These are phyloP conservation scores for Lordiphosa fenestrarum DNA, from an alignment of 2,888 invertebrate genomes.

Conservation along the genomic window DNA sequence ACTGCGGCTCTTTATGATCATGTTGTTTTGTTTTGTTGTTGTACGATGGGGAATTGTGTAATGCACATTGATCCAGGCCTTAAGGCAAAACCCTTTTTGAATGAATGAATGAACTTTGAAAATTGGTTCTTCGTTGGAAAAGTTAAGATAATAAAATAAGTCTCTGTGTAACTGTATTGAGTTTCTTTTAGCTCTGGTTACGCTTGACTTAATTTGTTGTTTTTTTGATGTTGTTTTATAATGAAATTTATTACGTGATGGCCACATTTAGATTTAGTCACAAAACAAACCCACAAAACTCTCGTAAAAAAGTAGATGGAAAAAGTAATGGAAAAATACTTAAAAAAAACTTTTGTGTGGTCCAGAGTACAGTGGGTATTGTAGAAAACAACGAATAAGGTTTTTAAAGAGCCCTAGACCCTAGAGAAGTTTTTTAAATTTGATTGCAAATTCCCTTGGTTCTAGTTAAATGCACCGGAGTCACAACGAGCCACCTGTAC, in stretches of 20 bases:
- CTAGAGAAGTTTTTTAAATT: no score
- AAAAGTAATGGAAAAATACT: slow-evolving; percentile 39
- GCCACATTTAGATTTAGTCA: slow-evolving; percentile 16
- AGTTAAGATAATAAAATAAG: not conserved
- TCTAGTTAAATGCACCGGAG: no score
- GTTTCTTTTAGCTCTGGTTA: slow-evolving; percentile 3
- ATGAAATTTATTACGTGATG: slow-evolving; percentile 65
- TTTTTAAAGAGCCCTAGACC: no score
- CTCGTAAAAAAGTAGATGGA: slow-evolving; percentile 42
- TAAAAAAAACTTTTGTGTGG: slow-evolving; percentile 24
- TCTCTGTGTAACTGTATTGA: no score
- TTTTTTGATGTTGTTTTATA: slow-evolving; percentile 12
- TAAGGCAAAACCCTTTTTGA: no score
- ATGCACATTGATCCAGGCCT: not conserved
- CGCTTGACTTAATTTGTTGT: slow-evolving; percentile 27
- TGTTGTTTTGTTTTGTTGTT: slow-evolving; percentile 18
- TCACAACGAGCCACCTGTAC: no score
- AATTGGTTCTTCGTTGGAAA: slow-evolving; percentile 2
- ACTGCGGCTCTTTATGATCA: slow-evolving; percentile 53
- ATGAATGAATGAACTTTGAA: slow-evolving; percentile 2
- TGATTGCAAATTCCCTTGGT: no score
- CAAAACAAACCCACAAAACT: slow-evolving; percentile 27
- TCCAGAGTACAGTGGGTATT: slow-evolving; percentile 27
- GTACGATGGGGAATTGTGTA: no score
- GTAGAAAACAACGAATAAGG: no score